Evolutionary conservation across 2,797 vertebrate genomes (phyloP).

Genomic region (Caiman crocodilus): DNA sequence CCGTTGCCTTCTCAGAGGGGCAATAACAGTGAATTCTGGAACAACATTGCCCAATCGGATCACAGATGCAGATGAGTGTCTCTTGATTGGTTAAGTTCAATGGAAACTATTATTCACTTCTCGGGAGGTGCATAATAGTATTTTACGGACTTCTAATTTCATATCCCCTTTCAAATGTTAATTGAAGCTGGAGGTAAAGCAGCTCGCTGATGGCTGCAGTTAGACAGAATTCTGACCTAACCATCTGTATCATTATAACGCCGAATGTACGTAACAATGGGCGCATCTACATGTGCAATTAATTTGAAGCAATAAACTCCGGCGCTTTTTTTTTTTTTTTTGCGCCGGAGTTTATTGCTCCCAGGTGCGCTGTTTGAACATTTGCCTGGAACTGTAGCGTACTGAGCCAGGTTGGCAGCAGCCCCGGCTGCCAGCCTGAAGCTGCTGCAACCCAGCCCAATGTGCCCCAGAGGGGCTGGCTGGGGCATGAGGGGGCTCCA

Average conservation of each 20-base stretch:
- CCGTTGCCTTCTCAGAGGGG: background rate
- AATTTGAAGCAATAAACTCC: background rate
- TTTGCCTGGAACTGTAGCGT: too few relatives aligned
- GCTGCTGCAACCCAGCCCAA: too few relatives aligned
- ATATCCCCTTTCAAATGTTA: background rate
- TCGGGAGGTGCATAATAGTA: background rate
- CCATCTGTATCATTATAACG: background rate
- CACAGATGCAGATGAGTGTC: accelerated
- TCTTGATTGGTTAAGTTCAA: background rate
- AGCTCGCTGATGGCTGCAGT: slow-evolving; percentile 9
- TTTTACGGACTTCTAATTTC: background rate
- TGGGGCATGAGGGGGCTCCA: too few relatives aligned
- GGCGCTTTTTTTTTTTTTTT: too few relatives aligned
- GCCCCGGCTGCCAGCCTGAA: too few relatives aligned
- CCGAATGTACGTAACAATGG: background rate
- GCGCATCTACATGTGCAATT: accelerated
- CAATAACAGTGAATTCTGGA: background rate
- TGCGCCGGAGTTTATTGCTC: too few relatives aligned
- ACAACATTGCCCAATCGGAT: background rate
- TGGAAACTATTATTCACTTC: background rate
- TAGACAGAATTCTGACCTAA: slow-evolving; percentile 5
- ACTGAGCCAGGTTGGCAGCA: too few relatives aligned
- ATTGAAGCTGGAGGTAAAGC: background rate
- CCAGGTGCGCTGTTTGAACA: too few relatives aligned
- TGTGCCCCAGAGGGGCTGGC: too few relatives aligned